Base-by-base conservation (phyloP, 2,797 vertebrate species). In the Podarcis siculus region DNA sequence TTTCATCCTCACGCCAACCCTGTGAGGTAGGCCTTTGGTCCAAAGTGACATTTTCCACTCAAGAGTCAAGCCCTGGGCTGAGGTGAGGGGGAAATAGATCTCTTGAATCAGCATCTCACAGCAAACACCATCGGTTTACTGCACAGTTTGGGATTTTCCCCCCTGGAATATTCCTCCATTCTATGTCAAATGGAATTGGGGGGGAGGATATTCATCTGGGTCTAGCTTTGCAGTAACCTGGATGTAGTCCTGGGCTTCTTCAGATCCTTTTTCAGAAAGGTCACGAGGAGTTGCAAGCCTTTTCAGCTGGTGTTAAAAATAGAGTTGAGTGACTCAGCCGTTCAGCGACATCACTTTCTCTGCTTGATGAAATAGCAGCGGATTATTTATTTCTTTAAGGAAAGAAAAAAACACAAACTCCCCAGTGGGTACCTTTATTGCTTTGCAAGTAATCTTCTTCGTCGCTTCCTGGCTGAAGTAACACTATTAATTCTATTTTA, bases 291-390 rank as follows among this genome's bases (percentile, higher is more conserved):
- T 72, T 81, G 67, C 84, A 79, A 42, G 55, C 12, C 0, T 35
- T 69, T 30, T 39, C 61, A 64, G 30, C 87, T 91, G 19, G 13
- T 92, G 76, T 13, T 92, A 86, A 93, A 92, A 93, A 71, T 73
- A 88, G 15, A 13, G 49, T 42, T 35, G 0, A 12, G 61, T 79
- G 72, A 78, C 61, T 88, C 0, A 0, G 30, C 83, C 39, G n/a
- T 86, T 49, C 17, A 76, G 85, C 67, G 87, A 0, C 49, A 67
- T 86, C 91, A 86, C 27, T 89, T 73, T 84, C 61, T 83, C 83
- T 30, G 5, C 78, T 32, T 89, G 90, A 89, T 42, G 71, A 89
- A 76, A 39, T n/a, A 32, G 0, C 0, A 13, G 55, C 78, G 45
- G 27, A 3, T 2, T 79, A 45, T 80, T 27, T 37, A 32, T 71